phyloP scores from a whole-genome alignment of 2,888 invertebrate genomes.

The Habroteleia sp. region DNA sequence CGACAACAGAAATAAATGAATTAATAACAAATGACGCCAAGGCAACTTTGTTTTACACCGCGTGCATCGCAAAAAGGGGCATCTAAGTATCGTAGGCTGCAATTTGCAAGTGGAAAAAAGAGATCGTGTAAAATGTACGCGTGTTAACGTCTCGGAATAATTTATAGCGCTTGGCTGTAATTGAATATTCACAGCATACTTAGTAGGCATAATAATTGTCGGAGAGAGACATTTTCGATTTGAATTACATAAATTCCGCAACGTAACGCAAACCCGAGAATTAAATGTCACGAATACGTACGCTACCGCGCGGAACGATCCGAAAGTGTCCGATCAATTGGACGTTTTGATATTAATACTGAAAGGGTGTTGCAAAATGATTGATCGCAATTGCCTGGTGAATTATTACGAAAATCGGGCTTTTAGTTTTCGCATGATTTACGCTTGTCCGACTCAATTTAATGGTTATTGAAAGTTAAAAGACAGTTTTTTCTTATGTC shows the following conservation, averaged over 20 bases:
- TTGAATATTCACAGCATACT: conserved; percentile 60
- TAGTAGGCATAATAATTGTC: conserved; percentile 59
- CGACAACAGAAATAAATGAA: conserved; percentile 19
- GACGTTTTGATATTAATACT: conserved; percentile 27
- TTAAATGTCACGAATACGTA: conserved; percentile 59
- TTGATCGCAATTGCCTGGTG: conserved; percentile 18
- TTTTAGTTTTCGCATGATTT: conserved; percentile 17
- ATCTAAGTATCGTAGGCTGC: conserved; percentile 36
- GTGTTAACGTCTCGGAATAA: conserved; percentile 55
- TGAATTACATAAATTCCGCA: conserved; percentile 53
- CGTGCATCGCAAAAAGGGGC: conserved; percentile 25
- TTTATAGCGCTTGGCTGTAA: conserved; percentile 42
- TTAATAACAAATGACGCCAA: conserved; percentile 24
- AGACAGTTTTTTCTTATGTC: too few species aligned
- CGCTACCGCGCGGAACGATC: conserved; percentile 56
- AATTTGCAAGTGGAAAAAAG: conserved; percentile 45
- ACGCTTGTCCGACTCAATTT: conserved; percentile 2
- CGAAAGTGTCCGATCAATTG: conserved; percentile 47
- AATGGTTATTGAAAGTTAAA: conserved; percentile 16
- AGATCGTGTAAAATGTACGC: conserved; percentile 54
- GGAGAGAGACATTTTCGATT: conserved; percentile 55
- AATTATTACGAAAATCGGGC: conserved; percentile 28
- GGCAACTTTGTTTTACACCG: conserved; percentile 49
- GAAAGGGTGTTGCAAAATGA: conserved; percentile 40
- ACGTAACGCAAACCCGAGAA: conserved; percentile 54